phyloP scores from a whole-genome alignment of 2,888 invertebrate species.

The Pollenia labialis region DNA sequence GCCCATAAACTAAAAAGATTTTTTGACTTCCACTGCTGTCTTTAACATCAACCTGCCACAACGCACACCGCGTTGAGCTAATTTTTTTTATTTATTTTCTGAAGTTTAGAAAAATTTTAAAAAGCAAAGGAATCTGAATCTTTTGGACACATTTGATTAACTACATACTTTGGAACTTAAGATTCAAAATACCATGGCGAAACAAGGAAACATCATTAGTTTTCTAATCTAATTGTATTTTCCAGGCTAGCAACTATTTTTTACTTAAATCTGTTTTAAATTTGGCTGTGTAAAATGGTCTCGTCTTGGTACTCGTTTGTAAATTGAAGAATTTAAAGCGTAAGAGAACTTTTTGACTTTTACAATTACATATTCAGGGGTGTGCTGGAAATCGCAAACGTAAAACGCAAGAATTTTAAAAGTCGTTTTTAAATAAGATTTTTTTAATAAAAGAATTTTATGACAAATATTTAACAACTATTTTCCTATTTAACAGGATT shows the following conservation, averaged over 20 bases:
- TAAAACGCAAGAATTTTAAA: too few relatives aligned
- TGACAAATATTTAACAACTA: too few relatives aligned
- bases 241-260: constrained; percentile 13
- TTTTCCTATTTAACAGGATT: too few relatives aligned
- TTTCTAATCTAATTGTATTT: constrained; percentile 32
- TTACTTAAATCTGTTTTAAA: neutral
- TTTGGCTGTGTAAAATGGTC: neutral
- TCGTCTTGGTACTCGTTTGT: too few relatives aligned
- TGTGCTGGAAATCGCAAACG: too few relatives aligned
- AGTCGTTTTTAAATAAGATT: too few relatives aligned
- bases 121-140: neutral
- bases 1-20: too few relatives aligned
- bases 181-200: neutral
- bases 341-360: constrained; percentile 25
- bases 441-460: too few relatives aligned
- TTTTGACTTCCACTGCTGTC: too few relatives aligned
- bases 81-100: constrained; percentile 36
- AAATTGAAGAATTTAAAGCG: neutral
- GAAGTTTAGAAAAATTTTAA: constrained; percentile 13
- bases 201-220: constrained; percentile 47
- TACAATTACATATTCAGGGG: too few relatives aligned
- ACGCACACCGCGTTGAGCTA: neutral
- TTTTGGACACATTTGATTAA: neutral
- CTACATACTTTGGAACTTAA: neutral
- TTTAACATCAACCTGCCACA: neutral